A percentile compares a stretch with the other conserved stretches of the same genome.
These are phyloP conservation scores for Gavialis gangeticus DNA, from an alignment of 2,113 vertebrate species.

Conservation along the genomic window DNA sequence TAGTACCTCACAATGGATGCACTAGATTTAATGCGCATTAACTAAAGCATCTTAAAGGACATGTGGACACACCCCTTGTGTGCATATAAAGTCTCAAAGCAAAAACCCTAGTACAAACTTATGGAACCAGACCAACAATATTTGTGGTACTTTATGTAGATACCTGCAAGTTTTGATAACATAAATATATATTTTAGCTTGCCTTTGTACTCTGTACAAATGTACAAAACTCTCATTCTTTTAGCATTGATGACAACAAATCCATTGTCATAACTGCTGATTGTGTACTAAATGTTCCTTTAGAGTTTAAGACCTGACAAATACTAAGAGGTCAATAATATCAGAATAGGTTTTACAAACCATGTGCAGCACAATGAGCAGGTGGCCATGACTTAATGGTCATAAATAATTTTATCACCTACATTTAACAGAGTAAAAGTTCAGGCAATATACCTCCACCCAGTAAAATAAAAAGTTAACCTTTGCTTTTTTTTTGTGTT, in stretches of 20 bases:
- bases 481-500: slow-evolving; percentile 32
- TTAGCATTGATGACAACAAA: background rate
- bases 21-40: too few relatives aligned
- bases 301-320: background rate
- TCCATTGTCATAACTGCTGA: background rate
- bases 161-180: background rate
- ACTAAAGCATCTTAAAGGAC: too few relatives aligned
- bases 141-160: background rate
- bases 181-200: background rate
- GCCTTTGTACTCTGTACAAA: background rate
- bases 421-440: slow-evolving; percentile 16
- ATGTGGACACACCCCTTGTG: too few relatives aligned
- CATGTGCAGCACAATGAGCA: background rate
- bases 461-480: slow-evolving; percentile 23
- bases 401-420: slow-evolving; percentile 43
- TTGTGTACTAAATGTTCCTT: background rate
- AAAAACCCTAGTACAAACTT: background rate
- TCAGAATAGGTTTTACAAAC: background rate
- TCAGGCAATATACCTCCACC: background rate
- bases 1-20: too few relatives aligned
- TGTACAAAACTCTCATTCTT: background rate
- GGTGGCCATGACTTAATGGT: background rate
- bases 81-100: background rate
- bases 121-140: background rate
- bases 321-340: background rate